These are phyloP conservation scores for Cichlasoma orientale DNA, from an alignment of 2,797 vertebrate species.

Conservation along the genomic window DNA sequence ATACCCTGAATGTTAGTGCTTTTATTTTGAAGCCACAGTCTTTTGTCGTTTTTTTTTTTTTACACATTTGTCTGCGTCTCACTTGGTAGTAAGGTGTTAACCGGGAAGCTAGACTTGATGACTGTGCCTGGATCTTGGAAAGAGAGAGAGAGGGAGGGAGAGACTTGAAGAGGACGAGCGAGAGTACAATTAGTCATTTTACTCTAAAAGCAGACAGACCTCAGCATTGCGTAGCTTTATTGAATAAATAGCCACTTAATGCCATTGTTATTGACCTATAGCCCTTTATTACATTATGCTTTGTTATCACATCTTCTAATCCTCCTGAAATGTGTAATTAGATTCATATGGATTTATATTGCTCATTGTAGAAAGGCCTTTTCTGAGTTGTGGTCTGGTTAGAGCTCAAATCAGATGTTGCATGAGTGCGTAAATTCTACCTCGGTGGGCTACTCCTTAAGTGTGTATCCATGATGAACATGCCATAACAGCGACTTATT, in stretches of 20 bases:
- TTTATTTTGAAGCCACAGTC: slow-evolving; percentile 12
- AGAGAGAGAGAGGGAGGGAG: not conserved
- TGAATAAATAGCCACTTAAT: not conserved
- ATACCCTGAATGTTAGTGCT: not conserved
- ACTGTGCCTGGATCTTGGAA: not conserved
- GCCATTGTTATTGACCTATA: not conserved
- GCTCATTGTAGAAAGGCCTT: not conserved
- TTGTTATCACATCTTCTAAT: not conserved
- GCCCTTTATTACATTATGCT: not conserved
- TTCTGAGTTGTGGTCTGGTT: not conserved
- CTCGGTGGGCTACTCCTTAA: not conserved
- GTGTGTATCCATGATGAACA: not conserved
- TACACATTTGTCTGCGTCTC: fast-evolving
- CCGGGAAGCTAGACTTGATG: not conserved
- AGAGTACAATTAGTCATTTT: too few relatives aligned
- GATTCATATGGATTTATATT: slow-evolving; percentile 5
- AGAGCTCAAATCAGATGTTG: not conserved
- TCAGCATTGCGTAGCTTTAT: not conserved
- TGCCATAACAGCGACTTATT: not conserved
- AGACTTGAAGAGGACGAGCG: not conserved
- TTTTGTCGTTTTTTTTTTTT: not conserved
- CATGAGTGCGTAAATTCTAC: not conserved
- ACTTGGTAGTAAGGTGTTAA: slow-evolving; percentile 15
- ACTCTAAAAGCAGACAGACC: not conserved
- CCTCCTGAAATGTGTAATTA: not conserved